Conservation (phyloP, 2,797 vertebrate genomes). For the Lophotriccus pileatus region DNA sequence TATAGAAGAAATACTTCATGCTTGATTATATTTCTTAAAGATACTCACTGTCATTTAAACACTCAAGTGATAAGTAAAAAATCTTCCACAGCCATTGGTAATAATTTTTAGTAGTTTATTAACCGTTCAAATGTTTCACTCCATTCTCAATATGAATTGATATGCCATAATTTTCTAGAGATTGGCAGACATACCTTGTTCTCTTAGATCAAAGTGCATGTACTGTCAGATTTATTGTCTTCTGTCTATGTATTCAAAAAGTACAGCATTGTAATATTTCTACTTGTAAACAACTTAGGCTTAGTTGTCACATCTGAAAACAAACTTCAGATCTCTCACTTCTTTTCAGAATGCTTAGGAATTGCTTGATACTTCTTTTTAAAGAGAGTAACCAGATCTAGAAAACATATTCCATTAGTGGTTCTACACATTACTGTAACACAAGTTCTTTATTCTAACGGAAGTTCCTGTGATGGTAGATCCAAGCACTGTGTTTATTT, state of each 20-base stretch:
- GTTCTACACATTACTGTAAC: neutral
- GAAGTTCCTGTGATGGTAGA: neutral
- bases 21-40: neutral
- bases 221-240: neutral
- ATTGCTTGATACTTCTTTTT: neutral
- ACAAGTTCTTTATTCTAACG: neutral
- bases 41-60: neutral
- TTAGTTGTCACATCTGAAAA: neutral
- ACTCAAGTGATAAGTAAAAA: neutral
- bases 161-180: neutral
- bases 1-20: neutral
- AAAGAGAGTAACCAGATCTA: neutral
- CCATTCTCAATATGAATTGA: neutral
- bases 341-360: neutral
- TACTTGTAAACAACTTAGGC: neutral
- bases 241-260: neutral
- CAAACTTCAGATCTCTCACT: neutral
- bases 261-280: neutral
- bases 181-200: neutral
- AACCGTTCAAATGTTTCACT: neutral
- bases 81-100: neutral
- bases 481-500: neutral
- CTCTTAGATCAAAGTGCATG: neutral
- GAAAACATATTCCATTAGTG: neutral
- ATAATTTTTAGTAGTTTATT: neutral